Conservation (phyloP, 2,113 vertebrate genomes). For the Scortum barcoo region DNA sequence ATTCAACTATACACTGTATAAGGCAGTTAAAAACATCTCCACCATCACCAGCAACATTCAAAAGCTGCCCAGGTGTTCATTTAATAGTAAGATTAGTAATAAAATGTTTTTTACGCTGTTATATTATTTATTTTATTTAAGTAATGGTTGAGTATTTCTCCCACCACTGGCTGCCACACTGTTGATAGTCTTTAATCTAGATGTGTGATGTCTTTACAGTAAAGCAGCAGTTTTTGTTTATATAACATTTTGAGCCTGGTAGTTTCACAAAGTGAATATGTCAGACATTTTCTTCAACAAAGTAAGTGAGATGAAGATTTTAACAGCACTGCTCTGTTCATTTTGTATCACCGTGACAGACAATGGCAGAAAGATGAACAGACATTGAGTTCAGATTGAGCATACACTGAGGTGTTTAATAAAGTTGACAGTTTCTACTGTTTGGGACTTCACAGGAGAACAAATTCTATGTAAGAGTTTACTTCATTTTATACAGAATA, state of each 20-base stretch:
- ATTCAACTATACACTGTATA: neutral
- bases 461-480: conserved; percentile 85
- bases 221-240: neutral
- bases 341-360: neutral
- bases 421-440: conserved; percentile 85
- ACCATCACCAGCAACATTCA: neutral
- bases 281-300: neutral
- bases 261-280: too few species aligned
- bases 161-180: neutral
- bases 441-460: conserved; percentile 86
- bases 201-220: neutral
- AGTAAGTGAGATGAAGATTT: neutral
- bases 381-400: conserved; percentile 78
- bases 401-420: conserved; percentile 88
- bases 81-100: neutral
- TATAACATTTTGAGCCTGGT: neutral
- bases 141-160: neutral
- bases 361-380: conserved; percentile 67
- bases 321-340: neutral
- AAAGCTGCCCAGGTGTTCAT: neutral
- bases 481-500: conserved; percentile 85
- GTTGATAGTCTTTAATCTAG: neutral
- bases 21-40: neutral
- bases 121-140: neutral
- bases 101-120: neutral